Conservation (phyloP, 1,140 invertebrate species). For the Galleria mellonella region DNA sequence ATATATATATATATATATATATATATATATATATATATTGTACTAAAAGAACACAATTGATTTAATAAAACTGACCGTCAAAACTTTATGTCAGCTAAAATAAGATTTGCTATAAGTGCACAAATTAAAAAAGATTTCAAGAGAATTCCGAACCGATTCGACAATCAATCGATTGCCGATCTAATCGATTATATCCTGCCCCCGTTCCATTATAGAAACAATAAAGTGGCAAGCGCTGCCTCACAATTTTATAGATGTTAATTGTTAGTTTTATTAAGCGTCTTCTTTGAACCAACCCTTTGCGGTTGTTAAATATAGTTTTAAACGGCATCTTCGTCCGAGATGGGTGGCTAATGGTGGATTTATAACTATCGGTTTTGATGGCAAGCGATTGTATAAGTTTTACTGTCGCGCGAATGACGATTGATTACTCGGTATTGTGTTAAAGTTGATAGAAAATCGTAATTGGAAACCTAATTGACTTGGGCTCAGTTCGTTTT, state of each 20-base stretch:
- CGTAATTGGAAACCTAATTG: slow-evolving; percentile 1
- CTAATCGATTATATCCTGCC: slow-evolving; percentile 18
- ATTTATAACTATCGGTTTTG: slow-evolving; percentile 48
- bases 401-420: slow-evolving; percentile 1
- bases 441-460: not conserved
- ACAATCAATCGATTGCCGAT: slow-evolving; percentile 10
- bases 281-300: slow-evolving; percentile 2
- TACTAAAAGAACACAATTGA: no score
- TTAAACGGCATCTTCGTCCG: slow-evolving; percentile 22
- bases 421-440: not conserved
- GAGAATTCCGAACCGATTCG: no score
- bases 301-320: slow-evolving; percentile 21
- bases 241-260: slow-evolving; percentile 48
- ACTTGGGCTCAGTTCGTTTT: not conserved
- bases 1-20: no score
- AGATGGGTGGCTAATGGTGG: slow-evolving; percentile 45
- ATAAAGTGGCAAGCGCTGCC: slow-evolving; percentile 24
- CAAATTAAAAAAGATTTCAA: no score
- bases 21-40: no score
- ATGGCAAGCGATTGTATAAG: slow-evolving; percentile 21
- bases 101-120: no score
- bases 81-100: no score
- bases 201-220: slow-evolving; percentile 28
- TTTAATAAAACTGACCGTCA: no score
- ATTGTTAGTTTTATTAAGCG: slow-evolving; percentile 51